Evolutionary conservation across 2,113 vertebrate genomes (phyloP), one percentile per base, ranked within the genome.

Genomic region (Platichthys flesus): DNA sequence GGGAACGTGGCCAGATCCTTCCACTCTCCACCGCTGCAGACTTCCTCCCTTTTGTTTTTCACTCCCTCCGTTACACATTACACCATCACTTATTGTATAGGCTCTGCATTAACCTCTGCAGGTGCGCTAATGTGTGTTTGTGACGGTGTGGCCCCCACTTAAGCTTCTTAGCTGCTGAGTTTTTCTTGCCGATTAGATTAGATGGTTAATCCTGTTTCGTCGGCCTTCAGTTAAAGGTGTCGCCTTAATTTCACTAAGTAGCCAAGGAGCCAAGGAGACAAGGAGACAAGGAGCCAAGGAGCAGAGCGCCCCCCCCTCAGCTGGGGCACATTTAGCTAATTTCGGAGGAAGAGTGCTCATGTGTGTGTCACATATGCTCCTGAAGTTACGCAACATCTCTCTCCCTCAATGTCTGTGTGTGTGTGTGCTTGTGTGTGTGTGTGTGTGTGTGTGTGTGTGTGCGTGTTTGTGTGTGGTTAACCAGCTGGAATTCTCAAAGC

Each of bases 121-220:
- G 78, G 47, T 70, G 63, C 75, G 72, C 77, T 81, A 67, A 80
- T 70, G 62, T 55, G 54, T 55, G 49, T 37, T 2, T 82, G 20
- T 67, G 58, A 49, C 24, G 12, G 21, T 35, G 26, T 21, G 54
- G 31, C 24, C 69, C 9, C 70, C 7, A 61, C 54, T 73, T 88
- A 84, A 89, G 67, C 67, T 70, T 73, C 73, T 88, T 78, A 83
- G 21, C 18, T 31, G 62, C 58, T 14, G 15, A 49, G 28, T 84
- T 84, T 85, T 82, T 42, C 67, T 84, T 82, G 70, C 57, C 74
- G 79, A 86, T 85, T 77, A 86, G 83, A 90, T 85, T 85, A 79
- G 64, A 78, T 56, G 79, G 66, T 63, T 83, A 87, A 89, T 83
- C 82, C 63, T 63, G 64, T 84, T 87, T 81, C 68, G 78, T 77